A percentile compares a stretch with the other conserved stretches of the same genome.
Conservation (phyloP, 2,113 vertebrate genomes). For the Monarcha castaneiventris region DNA sequence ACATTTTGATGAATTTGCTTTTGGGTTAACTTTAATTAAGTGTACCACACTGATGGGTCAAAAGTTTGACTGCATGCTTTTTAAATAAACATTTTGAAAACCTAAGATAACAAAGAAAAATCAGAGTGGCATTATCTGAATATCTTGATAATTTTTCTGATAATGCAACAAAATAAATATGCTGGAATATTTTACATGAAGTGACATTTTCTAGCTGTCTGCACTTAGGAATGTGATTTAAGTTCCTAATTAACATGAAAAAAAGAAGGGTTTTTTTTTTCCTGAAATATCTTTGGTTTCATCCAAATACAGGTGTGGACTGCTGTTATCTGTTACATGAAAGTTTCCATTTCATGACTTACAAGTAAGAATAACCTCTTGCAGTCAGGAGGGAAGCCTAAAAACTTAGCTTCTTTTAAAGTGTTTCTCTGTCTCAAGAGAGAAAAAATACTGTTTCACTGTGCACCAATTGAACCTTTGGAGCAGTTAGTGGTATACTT, state of each 20-base stretch:
- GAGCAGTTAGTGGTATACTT: background rate
- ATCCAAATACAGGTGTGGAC: background rate
- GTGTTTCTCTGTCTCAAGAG: background rate
- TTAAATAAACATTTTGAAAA: conserved; percentile 15
- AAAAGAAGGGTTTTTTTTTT: background rate
- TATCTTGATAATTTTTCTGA: background rate
- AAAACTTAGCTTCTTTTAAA: background rate
- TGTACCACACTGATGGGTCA: background rate
- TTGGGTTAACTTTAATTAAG: conserved; percentile 51
- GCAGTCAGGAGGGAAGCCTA: background rate
- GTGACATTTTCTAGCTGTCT: background rate
- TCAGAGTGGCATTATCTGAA: background rate
- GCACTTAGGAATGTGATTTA: background rate
- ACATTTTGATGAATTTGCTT: background rate
- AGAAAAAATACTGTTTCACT: background rate
- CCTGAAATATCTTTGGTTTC: background rate
- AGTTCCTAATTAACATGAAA: background rate
- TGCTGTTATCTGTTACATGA: background rate
- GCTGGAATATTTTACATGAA: background rate
- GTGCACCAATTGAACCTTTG: background rate
- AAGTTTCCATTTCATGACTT: background rate
- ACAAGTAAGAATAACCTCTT: background rate
- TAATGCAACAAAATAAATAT: background rate
- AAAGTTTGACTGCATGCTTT: conserved; percentile 30
- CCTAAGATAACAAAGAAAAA: background rate